Conservation (phyloP, 1,140 invertebrate species). For the Chelonus insularis region DNA sequence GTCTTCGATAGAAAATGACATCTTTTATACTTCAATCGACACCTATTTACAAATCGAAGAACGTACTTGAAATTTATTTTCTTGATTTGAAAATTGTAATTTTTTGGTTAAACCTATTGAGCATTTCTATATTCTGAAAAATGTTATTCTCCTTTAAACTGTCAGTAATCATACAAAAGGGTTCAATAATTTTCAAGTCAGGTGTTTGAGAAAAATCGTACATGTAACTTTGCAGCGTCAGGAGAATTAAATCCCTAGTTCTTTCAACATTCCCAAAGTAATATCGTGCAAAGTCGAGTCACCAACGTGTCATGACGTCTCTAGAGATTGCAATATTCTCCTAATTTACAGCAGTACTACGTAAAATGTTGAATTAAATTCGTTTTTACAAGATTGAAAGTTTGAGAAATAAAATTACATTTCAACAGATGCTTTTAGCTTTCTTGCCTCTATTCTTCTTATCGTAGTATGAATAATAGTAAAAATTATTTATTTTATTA, state of each 20-base stretch:
- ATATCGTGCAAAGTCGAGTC: constrained; percentile 7
- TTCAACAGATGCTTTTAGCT: constrained; percentile 17
- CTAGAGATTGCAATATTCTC: constrained; percentile 6
- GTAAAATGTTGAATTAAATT: constrained; percentile 2
- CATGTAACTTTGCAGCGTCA: constrained; percentile 15
- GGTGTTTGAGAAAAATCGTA: constrained; percentile 17
- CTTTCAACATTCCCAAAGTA: constrained; percentile 12
- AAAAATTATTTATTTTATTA: background rate
- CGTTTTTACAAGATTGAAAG: constrained; percentile 18
- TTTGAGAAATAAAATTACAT: constrained; percentile 20
- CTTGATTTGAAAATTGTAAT: background rate
- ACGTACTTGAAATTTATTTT: background rate
- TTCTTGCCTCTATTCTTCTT: background rate
- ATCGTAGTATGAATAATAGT: background rate
- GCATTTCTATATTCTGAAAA: background rate
- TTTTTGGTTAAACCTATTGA: background rate
- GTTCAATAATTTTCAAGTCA: constrained; percentile 9
- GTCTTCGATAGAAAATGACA: background rate
- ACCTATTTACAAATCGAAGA: background rate
- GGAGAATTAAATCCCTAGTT: constrained; percentile 21
- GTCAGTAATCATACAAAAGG: background rate
- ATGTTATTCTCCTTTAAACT: background rate
- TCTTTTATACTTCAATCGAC: background rate
- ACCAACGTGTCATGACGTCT: background rate
- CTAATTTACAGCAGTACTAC: background rate